Conservation (phyloP, 2,113 vertebrate genomes). For the Ursus arctos region DNA sequence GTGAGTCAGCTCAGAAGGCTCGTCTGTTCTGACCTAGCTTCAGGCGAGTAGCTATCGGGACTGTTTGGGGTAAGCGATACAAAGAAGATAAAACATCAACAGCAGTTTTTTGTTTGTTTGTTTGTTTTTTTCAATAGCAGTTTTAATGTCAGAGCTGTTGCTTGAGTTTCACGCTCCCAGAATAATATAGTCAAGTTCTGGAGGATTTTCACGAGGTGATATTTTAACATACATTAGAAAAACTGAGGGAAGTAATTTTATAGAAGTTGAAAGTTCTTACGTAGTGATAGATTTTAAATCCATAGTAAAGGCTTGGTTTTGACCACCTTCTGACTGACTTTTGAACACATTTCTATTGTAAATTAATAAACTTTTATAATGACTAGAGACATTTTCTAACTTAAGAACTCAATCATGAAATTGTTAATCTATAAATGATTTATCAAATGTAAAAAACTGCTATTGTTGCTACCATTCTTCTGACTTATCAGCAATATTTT, state of each 20-base stretch:
- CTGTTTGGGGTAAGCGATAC: background rate
- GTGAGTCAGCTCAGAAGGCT: background rate
- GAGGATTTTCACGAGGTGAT: conserved; percentile 20
- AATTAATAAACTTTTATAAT: conserved; percentile 16
- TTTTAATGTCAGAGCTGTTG: conserved; percentile 9
- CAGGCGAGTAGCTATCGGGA: conserved; percentile 30
- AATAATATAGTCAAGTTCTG: background rate
- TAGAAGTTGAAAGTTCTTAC: conserved; percentile 25
- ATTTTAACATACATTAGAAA: conserved; percentile 37
- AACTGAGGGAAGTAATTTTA: background rate
- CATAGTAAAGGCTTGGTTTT: background rate
- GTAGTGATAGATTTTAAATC: conserved; percentile 26
- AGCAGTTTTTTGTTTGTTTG: background rate
- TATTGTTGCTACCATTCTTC: background rate
- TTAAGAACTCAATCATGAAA: background rate
- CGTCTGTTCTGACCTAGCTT: conserved; percentile 40
- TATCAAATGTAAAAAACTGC: background rate
- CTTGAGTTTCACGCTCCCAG: conserved; percentile 17
- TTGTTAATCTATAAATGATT: background rate
- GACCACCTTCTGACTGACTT: background rate
- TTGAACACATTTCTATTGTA: background rate
- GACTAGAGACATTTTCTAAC: background rate
- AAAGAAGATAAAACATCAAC: conserved; percentile 48
- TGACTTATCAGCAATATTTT: background rate
- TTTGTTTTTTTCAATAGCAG: background rate